phyloP scores from a whole-genome alignment of 64 coral and sea anemone species.

The Platygyra sinensis region DNA sequence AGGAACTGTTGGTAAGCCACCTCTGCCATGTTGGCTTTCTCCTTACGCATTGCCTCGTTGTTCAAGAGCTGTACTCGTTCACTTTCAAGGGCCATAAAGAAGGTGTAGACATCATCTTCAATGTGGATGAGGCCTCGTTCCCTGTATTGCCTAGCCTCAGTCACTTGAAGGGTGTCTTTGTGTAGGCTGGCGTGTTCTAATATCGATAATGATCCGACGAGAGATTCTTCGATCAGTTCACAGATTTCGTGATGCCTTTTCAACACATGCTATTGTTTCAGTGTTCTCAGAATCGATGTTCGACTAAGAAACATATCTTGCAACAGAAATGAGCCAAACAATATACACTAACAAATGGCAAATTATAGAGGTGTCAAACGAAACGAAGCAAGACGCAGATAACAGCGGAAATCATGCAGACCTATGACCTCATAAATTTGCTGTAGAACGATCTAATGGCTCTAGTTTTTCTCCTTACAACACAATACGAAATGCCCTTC shows the following conservation, averaged over 20 bases:
- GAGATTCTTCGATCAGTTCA: constrained; percentile 40
- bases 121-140: constrained; percentile 56
- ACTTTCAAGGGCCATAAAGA: constrained; percentile 52
- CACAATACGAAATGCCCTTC: no score
- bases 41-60: not conserved
- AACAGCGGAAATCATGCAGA: no score
- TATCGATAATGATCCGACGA: not conserved
- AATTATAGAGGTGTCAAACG: no score
- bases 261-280: not conserved
- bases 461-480: no score
- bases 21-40: no score
- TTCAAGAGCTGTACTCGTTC: constrained; percentile 36
- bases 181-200: not conserved
- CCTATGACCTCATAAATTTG: no score
- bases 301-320: no score
- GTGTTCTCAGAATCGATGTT: constrained; percentile 9
- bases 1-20: no score
- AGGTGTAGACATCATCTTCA: constrained; percentile 32
- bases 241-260: not conserved
- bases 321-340: no score
- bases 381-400: no score
- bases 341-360: no score
- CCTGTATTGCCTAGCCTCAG: constrained; percentile 57
- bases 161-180: constrained; percentile 30
- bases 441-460: no score